A percentile compares a stretch with the other conserved stretches of the same genome.
These are phyloP conservation scores for Crocuta crocuta DNA, from an alignment of 2,113 vertebrate genomes.

Conservation along the genomic window DNA sequence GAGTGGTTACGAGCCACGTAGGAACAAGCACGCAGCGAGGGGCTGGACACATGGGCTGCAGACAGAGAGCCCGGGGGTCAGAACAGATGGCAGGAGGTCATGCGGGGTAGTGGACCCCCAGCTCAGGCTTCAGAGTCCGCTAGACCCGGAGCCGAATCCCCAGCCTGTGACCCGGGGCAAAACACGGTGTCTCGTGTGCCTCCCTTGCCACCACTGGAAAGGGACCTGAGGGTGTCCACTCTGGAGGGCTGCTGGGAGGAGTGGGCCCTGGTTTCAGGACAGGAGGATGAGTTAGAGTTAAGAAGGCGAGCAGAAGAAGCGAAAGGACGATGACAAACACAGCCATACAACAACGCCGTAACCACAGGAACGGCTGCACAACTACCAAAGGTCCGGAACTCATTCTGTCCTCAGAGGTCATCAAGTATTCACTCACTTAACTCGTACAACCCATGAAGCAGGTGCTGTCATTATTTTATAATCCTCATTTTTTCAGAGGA, in stretches of 20 bases:
- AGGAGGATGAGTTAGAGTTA: neutral
- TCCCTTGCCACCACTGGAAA: neutral
- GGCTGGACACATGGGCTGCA: neutral
- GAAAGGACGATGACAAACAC: neutral
- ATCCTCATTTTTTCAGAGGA: neutral
- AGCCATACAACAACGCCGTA: accelerated
- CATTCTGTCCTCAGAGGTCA: neutral
- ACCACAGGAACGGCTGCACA: accelerated
- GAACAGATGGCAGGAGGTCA: accelerated
- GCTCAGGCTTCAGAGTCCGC: neutral
- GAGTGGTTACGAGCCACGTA: neutral
- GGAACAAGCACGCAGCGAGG: neutral
- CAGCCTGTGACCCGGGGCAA: neutral
- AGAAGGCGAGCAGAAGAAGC: neutral
- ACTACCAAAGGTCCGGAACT: accelerated
- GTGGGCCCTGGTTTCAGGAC: neutral
- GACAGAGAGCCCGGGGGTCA: neutral
- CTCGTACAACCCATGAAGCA: neutral
- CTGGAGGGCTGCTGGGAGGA: neutral
- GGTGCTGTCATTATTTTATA: too few species aligned
- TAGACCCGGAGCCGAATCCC: neutral
- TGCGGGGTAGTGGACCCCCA: accelerated
- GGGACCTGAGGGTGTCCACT: neutral
- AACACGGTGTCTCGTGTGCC: neutral
- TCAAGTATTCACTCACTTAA: neutral